Conservation (phyloP, 2,797 vertebrate genomes). For the Dromococcyx pavoninus region DNA sequence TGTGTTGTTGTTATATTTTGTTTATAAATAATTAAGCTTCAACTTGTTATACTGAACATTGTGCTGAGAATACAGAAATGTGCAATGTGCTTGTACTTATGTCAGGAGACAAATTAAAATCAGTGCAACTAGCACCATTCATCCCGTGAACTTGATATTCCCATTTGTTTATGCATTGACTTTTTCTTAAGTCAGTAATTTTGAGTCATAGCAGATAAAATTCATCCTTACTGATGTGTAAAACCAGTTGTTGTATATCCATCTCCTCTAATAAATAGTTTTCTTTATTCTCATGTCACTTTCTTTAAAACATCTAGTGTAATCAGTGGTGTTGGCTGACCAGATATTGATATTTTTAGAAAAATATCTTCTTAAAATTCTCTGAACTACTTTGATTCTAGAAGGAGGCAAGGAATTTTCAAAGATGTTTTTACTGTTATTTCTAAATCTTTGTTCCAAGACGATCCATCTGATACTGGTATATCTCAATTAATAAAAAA, state of each 20-base stretch:
- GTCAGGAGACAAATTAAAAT: neutral
- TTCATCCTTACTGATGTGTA: neutral
- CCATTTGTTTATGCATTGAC: neutral
- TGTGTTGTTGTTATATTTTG: neutral
- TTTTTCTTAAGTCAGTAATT: neutral
- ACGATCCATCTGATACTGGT: neutral
- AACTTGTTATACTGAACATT: neutral
- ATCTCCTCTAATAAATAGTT: neutral
- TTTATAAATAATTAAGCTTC: neutral
- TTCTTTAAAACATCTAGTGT: neutral
- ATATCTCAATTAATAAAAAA: neutral
- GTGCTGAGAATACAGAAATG: neutral
- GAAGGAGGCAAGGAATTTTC: neutral
- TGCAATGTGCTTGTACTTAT: neutral
- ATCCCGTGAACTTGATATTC: neutral
- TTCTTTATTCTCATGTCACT: neutral
- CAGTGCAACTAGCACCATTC: neutral
- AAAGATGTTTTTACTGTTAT: neutral
- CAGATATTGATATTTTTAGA: neutral
- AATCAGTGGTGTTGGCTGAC: neutral
- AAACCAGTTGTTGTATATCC: accelerated
- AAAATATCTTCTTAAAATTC: neutral
- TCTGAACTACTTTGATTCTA: neutral
- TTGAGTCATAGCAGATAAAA: neutral
- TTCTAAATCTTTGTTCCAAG: neutral